These are phyloP conservation scores for Galemys pyrenaicus DNA, from an alignment of 2,113 vertebrate species.

Conservation along the genomic window DNA sequence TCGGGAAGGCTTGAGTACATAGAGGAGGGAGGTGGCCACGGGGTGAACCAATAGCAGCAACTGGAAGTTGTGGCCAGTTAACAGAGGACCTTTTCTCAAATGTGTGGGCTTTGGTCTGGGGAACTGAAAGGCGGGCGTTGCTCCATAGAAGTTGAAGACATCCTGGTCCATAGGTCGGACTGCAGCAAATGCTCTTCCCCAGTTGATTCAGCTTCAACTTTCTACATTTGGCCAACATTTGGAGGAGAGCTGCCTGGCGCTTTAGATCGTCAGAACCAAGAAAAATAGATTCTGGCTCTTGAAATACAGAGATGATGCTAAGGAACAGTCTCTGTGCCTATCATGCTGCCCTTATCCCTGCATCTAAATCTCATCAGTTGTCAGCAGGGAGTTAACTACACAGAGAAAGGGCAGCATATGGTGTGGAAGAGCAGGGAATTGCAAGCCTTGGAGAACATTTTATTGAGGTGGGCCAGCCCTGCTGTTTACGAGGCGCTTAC, in stretches of 20 bases:
- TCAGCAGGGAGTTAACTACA: conserved; percentile 27
- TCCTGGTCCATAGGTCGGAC: background rate
- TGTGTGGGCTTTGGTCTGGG: background rate
- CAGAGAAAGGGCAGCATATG: background rate
- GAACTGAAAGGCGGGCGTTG: fast-evolving
- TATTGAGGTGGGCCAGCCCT: conserved; percentile 2
- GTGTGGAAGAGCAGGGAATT: background rate
- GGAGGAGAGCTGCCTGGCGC: background rate
- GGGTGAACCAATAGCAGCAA: background rate
- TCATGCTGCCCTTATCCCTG: background rate
- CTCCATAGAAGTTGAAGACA: background rate
- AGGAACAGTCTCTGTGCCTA: background rate
- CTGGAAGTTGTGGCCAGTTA: background rate
- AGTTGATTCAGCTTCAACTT: background rate
- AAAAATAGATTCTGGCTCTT: conserved; percentile 17
- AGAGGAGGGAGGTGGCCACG: too few relatives aligned
- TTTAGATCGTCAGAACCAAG: background rate
- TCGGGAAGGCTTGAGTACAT: fast-evolving
- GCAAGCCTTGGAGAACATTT: background rate
- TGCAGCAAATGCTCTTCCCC: background rate
- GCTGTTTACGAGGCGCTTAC: background rate
- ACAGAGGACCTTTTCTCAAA: background rate
- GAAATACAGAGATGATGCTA: background rate
- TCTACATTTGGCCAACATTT: background rate
- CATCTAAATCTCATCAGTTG: conserved; percentile 9